A percentile compares a stretch with the other conserved stretches of the same genome.
phyloP scores from a whole-genome alignment of 2,888 invertebrate genomes.

The Standfussiana lucernea region DNA sequence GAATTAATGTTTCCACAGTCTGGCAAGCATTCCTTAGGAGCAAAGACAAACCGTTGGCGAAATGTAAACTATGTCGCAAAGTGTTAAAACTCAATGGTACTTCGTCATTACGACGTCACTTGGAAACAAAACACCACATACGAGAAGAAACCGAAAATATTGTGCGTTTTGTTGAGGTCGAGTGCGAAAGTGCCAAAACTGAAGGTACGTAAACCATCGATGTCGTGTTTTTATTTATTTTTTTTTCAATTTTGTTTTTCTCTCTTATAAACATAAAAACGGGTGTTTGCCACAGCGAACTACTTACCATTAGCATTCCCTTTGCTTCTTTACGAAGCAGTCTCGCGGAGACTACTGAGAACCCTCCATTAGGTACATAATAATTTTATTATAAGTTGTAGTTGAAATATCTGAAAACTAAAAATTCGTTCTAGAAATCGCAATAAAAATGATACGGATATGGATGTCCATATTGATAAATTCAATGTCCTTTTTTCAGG shows the following conservation, averaged over 20 bases:
- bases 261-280: neutral
- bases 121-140: slow-evolving; percentile 13
- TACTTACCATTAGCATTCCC: neutral
- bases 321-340: neutral
- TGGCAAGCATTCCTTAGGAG: slow-evolving; percentile 32
- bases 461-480: too few species aligned
- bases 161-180: neutral
- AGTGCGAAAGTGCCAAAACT: slow-evolving; percentile 7
- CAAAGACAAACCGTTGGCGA: slow-evolving; percentile 19
- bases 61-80: slow-evolving; percentile 33
- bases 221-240: neutral
- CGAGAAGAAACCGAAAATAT: neutral
- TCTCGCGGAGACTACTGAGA: too few species aligned
- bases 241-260: neutral
- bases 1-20: slow-evolving; percentile 7
- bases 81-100: slow-evolving; percentile 4
- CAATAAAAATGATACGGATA: too few species aligned
- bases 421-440: too few species aligned
- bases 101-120: slow-evolving; percentile 3
- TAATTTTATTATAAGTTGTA: too few species aligned
- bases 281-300: neutral
- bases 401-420: too few species aligned
- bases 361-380: too few species aligned
- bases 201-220: neutral
- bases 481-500: too few species aligned